Percentiles rank a stretch among this genome's conserved stretches.
These are phyloP conservation scores for Anarrhichthys ocellatus DNA, from an alignment of 2,113 vertebrate species.

Conservation along the genomic window DNA sequence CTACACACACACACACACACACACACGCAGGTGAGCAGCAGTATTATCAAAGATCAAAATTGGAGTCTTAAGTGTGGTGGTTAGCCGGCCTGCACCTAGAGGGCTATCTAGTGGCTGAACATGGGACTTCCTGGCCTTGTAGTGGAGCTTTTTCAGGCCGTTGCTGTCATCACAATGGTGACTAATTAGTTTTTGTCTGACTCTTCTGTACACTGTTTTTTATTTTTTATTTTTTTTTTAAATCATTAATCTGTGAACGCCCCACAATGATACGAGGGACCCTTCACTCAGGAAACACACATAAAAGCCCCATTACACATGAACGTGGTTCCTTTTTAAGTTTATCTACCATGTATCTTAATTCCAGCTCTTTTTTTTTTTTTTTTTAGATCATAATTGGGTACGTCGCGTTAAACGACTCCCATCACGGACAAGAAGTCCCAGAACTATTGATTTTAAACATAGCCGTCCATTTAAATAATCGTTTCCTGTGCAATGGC, in stretches of 20 bases:
- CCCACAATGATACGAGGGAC: slow-evolving; percentile 67
- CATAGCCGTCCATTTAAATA: slow-evolving; percentile 71
- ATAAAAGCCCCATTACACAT: slow-evolving; percentile 57
- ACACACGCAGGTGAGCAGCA: slow-evolving; percentile 75
- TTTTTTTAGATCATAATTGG: slow-evolving; percentile 43
- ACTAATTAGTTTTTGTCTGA: slow-evolving; percentile 62
- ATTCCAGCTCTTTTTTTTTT: slow-evolving; percentile 56
- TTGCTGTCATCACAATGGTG: slow-evolving; percentile 61
- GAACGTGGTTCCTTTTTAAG: slow-evolving; percentile 45
- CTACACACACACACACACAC: slow-evolving; percentile 50
- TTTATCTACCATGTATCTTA: slow-evolving; percentile 40
- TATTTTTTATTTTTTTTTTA: slow-evolving; percentile 45
- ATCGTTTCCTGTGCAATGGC: slow-evolving; percentile 61
- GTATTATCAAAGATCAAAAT: slow-evolving; percentile 84
- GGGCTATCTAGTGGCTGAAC: slow-evolving; percentile 73
- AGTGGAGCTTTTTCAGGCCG: slow-evolving; percentile 69
- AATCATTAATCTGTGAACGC: slow-evolving; percentile 55
- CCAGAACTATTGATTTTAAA: slow-evolving; percentile 50
- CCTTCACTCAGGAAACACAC: slow-evolving; percentile 80
- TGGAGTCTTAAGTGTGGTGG: slow-evolving; percentile 63
- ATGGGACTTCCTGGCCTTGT: slow-evolving; percentile 45
- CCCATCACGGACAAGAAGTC: slow-evolving; percentile 54
- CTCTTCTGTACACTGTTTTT: slow-evolving; percentile 71
- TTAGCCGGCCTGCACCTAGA: slow-evolving; percentile 57
- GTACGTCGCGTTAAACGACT: slow-evolving; percentile 12